Conservation (phyloP, 1,140 invertebrate species). For the Centruroides sculpturatus region DNA sequence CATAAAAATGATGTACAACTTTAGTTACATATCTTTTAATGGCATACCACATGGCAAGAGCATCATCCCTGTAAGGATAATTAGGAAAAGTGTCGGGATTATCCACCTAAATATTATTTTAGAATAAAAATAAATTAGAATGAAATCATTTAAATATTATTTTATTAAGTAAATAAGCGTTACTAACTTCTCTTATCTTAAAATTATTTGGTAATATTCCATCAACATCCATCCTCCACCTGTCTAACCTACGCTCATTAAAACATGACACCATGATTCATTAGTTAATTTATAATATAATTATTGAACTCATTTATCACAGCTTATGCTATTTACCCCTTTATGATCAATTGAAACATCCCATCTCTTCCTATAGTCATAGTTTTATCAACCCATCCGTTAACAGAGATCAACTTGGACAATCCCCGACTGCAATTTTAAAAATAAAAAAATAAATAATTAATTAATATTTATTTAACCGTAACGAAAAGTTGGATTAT, state of each 20-base stretch:
- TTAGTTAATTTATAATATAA: too few relatives aligned
- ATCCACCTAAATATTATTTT: conserved; percentile 18
- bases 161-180: neutral
- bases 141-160: neutral
- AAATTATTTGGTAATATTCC: conserved; percentile 25
- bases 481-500: too few relatives aligned
- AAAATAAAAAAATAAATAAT: too few relatives aligned
- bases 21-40: conserved; percentile 32
- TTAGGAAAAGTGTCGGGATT: conserved; percentile 29
- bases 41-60: conserved; percentile 27
- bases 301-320: too few relatives aligned
- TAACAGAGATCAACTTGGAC: conserved; percentile 28
- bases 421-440: conserved; percentile 28
- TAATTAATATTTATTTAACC: too few relatives aligned
- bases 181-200: conserved; percentile 22
- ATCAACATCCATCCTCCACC: conserved; percentile 24
- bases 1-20: conserved; percentile 31
- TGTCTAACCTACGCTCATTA: conserved; percentile 14
- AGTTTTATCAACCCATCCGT: conserved; percentile 36
- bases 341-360: conserved; percentile 32
- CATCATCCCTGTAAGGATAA: conserved; percentile 38
- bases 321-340: conserved; percentile 16
- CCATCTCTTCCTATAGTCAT: conserved; percentile 34
- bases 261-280: too few relatives aligned
- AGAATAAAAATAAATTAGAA: neutral